These are phyloP conservation scores for Vanacampus margaritifer DNA, from an alignment of 2,113 vertebrate genomes.

Conservation along the genomic window DNA sequence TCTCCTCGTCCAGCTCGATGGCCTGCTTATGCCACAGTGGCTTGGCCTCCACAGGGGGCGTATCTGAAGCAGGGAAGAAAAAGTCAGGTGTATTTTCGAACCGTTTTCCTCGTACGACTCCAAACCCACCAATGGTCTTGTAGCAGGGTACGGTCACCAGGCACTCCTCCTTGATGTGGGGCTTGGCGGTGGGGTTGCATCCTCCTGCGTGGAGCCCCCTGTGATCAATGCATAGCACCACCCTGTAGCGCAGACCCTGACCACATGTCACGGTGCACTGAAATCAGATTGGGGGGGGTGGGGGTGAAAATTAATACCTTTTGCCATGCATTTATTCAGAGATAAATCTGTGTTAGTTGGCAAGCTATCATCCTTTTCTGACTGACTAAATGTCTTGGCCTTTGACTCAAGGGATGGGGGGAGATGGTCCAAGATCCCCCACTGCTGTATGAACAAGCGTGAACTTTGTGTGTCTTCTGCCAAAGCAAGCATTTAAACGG, in stretches of 20 bases:
- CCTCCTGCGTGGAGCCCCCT: constrained; percentile 91
- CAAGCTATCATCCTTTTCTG: constrained; percentile 15
- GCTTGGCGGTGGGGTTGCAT: constrained; percentile 89
- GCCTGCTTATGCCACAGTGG: constrained; percentile 95
- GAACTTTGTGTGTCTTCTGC: constrained; percentile 42
- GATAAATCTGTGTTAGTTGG: background rate
- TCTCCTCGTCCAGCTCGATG: constrained; percentile 88
- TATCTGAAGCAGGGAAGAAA: constrained; percentile 72
- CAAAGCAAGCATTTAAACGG: constrained; percentile 69
- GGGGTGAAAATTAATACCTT: background rate
- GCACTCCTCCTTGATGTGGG: constrained; percentile 96
- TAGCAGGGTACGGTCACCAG: constrained; percentile 89
- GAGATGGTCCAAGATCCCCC: constrained; percentile 37
- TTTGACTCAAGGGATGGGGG: constrained; percentile 31
- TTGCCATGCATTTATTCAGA: background rate
- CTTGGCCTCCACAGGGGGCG: constrained; percentile 88
- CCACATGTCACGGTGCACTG: constrained; percentile 97
- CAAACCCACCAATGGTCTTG: constrained; percentile 81
- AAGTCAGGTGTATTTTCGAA: background rate
- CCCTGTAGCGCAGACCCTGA: constrained; percentile 91
- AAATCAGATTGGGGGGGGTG: background rate
- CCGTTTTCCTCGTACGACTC: background rate
- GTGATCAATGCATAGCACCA: constrained; percentile 94
- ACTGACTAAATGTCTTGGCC: constrained; percentile 21
- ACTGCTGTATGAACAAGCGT: constrained; percentile 30